These are phyloP conservation scores for Uloborus plumipes DNA, from an alignment of 2,888 invertebrate genomes.

Conservation along the genomic window DNA sequence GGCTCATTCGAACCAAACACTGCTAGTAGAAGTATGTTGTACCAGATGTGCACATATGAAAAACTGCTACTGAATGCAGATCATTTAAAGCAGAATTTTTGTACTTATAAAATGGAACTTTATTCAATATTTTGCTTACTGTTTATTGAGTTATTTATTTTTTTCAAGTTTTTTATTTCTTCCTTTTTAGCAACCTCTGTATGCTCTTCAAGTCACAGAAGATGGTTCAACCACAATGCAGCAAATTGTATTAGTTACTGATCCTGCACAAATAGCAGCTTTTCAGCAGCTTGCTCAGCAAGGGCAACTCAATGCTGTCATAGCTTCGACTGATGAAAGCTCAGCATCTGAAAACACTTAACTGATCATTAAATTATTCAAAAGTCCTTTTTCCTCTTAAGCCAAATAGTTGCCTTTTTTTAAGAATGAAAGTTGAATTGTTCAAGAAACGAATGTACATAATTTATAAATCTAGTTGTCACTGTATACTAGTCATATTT, in stretches of 20 bases:
- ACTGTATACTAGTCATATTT: too few species aligned
- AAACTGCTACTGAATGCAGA: too few species aligned
- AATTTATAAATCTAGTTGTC: too few species aligned
- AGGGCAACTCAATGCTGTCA: constrained; percentile 28
- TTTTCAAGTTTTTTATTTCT: background rate
- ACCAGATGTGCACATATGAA: too few species aligned
- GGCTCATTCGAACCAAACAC: too few species aligned
- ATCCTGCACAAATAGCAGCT: constrained; percentile 43
- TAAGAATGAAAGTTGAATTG: background rate
- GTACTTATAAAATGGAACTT: too few species aligned
- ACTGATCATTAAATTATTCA: background rate
- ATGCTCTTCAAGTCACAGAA: constrained; percentile 52
- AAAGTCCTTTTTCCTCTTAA: background rate
- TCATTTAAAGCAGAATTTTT: too few species aligned
- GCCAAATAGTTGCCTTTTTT: constrained; percentile 1
- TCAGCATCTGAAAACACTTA: constrained; percentile 11
- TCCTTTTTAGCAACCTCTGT: constrained; percentile 49
- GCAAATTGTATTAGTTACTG: constrained; percentile 53
- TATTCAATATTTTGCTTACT: too few species aligned
- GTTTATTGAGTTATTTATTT: too few species aligned
- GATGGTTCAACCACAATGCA: constrained; percentile 57
- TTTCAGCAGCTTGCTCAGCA: constrained; percentile 50
- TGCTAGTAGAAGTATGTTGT: too few species aligned
- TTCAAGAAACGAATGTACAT: too few species aligned
- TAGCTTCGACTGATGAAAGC: constrained; percentile 1